These are phyloP conservation scores for Aphis craccivora DNA, from an alignment of 1,140 invertebrate species.

Conservation along the genomic window DNA sequence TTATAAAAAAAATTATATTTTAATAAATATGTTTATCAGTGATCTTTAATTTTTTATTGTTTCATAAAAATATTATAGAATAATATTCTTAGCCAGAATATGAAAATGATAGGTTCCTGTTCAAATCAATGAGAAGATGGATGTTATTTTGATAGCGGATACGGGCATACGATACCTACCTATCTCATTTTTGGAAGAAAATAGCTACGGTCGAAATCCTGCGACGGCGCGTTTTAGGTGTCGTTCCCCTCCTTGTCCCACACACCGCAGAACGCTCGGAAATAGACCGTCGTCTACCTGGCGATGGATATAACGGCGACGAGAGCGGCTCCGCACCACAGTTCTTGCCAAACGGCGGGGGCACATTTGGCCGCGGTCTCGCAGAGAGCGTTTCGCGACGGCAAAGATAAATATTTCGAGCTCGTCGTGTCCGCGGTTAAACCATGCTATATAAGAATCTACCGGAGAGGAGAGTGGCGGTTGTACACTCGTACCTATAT, in stretches of 20 bases:
- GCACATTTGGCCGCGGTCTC: background rate
- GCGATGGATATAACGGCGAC: background rate
- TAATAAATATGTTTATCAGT: background rate
- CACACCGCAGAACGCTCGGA: background rate
- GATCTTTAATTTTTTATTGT: background rate
- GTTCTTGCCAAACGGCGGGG: conserved; percentile 25
- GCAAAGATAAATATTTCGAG: background rate
- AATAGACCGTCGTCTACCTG: conserved; percentile 41
- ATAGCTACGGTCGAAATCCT: background rate
- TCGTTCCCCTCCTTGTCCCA: background rate
- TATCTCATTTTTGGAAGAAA: background rate
- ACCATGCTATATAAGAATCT: background rate
- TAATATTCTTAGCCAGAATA: background rate
- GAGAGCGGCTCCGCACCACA: background rate
- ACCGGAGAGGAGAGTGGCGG: background rate
- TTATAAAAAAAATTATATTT: background rate
- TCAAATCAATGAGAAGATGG: background rate
- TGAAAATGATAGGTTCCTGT: background rate
- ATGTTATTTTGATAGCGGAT: background rate
- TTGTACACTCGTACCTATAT: background rate
- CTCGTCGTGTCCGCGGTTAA: background rate
- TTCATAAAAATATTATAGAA: background rate
- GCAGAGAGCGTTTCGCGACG: background rate
- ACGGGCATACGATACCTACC: background rate
- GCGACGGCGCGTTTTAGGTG: background rate